Base-by-base conservation (phyloP, 2,113 vertebrate species). In the Thinocorus orbignyianus region DNA sequence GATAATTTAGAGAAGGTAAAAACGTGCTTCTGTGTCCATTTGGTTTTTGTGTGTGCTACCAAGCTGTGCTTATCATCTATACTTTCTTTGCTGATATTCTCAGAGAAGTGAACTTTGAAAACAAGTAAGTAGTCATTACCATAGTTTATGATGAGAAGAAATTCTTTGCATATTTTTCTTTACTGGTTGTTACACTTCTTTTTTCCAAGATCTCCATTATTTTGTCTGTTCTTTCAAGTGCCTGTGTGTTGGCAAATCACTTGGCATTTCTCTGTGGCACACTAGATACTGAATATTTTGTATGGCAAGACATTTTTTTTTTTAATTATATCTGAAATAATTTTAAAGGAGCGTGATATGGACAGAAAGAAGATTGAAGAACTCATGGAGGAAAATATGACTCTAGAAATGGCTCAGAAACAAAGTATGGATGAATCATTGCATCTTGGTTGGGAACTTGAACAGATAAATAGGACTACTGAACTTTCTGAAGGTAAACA, bases 391-490 rank as follows among this genome's bases (percentile, higher is more conserved):
- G 99, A 99, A 98, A 99, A 99, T 91, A 98, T 99, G 96, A 98
- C 98, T 62, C 97, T 99, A 26, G 99, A 99, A 98, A 99, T 99
- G 99, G 99, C 99, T 76, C 99, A 99, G 98, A 99, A 99, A 74
- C 99, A 99, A 96, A 99, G 99, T 94, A 99, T 99, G 99, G 99
- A 99, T 80, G 99, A 99, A 95, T 99, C 99, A 10, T 96, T 99
- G 92, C 99, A 99, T 96, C 98, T 99, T 81, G 99, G 99, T 95
- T 99, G 99, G 99, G 99, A 99, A 87, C 98, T 99, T 81, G 99
- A 99, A 90, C 99, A 99, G 92, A 98, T 99, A 23, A 99, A 99
- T 68, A 99, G 99, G 97, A 99, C 99, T 42, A 99, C 99, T 48
- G 99, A 99, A 37, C 96, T 99, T 81, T 98, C 98, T 28, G 99